These are phyloP conservation scores for Andrena trimmerana DNA, from an alignment of 2,888 invertebrate genomes.

Conservation along the genomic window DNA sequence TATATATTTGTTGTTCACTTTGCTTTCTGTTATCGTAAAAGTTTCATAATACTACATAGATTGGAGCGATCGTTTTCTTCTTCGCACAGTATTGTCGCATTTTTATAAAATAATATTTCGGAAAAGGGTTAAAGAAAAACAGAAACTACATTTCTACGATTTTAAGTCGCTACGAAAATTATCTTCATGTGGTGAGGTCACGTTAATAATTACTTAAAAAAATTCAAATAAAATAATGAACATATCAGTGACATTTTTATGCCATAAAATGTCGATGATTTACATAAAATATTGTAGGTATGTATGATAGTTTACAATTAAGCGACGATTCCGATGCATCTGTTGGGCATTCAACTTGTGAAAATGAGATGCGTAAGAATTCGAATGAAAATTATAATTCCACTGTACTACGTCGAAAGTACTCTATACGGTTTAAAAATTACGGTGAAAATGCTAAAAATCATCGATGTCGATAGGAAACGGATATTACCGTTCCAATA, in stretches of 20 bases:
- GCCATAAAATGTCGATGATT: not conserved
- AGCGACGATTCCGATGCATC: not conserved
- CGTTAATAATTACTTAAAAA: slow-evolving; percentile 14
- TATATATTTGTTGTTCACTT: slow-evolving; percentile 33
- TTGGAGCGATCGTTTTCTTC: slow-evolving; percentile 46
- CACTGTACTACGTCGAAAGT: not conserved
- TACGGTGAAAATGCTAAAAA: not conserved
- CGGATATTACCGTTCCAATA: not conserved
- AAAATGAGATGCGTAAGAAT: slow-evolving; percentile 1
- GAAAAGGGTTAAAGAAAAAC: not conserved
- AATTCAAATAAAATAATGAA: slow-evolving; percentile 20
- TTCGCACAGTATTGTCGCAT: slow-evolving; percentile 27
- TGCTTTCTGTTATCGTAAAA: slow-evolving; percentile 46
- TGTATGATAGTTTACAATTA: not conserved
- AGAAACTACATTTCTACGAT: not conserved
- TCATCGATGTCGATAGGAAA: not conserved
- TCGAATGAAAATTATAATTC: slow-evolving; percentile 1
- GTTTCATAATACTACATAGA: slow-evolving; percentile 41
- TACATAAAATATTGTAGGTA: not conserved
- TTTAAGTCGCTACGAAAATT: not conserved
- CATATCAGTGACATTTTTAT: slow-evolving; percentile 42
- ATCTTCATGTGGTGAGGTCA: not conserved
- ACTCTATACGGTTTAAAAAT: not conserved
- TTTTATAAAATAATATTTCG: not conserved
- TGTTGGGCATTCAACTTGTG: slow-evolving; percentile 6